These are phyloP conservation scores for Mystacornis crossleyi DNA, from an alignment of 2,113 vertebrate species.

Conservation along the genomic window DNA sequence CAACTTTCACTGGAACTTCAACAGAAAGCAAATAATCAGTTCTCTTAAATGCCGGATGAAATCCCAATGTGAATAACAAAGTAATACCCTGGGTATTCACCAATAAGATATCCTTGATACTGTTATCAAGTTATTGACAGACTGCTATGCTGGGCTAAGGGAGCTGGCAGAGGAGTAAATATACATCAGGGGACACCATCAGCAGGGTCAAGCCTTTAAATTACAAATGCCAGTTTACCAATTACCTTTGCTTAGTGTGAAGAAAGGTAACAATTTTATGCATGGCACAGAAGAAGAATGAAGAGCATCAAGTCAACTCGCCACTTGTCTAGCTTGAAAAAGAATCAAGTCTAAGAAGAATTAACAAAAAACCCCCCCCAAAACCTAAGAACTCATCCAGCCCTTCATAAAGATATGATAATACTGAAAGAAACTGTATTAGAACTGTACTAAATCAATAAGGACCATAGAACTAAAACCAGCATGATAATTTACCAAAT, in stretches of 20 bases:
- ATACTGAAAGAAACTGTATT: not conserved
- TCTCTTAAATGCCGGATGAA: not conserved
- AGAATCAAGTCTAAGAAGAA: not conserved
- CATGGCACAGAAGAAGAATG: not conserved
- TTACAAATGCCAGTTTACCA: not conserved
- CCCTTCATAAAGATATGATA: not conserved
- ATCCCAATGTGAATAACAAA: not conserved
- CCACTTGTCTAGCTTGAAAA: not conserved
- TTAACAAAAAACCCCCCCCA: fast-evolving
- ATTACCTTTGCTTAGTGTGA: not conserved
- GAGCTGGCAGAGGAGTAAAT: not conserved
- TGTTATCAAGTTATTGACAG: too few relatives aligned
- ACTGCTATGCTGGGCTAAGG: not conserved
- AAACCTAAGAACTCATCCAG: not conserved
- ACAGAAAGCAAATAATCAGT: not conserved
- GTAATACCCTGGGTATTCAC: not conserved
- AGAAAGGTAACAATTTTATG: not conserved
- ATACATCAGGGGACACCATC: not conserved
- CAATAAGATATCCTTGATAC: not conserved
- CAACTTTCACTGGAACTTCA: not conserved
- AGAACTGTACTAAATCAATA: not conserved
- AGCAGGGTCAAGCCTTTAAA: not conserved
- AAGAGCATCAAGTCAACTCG: not conserved
- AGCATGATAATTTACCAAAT: not conserved
- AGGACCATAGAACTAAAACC: not conserved